Base-by-base conservation (phyloP, 2,888 invertebrate genomes). In the Physocephala rufipes region DNA sequence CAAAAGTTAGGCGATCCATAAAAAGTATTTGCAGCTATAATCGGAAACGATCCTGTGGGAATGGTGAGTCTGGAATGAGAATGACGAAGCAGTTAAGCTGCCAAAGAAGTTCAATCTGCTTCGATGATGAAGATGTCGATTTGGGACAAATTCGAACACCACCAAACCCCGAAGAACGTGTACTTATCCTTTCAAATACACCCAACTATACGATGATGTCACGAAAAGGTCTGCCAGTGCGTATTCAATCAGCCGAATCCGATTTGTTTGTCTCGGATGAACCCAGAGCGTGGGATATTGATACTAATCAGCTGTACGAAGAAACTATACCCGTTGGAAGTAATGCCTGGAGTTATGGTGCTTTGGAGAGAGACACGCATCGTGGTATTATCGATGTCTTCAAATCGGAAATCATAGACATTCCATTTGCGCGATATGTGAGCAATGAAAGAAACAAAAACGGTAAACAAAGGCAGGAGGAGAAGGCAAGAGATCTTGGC, bases 381-480 rank as follows among this genome's bases (percentile, higher is more conserved):
- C 89, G 90, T 78, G 95, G 96, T 84, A 92, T 96, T 79, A 90
- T 95, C 84, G 93, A 95, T 79, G 92, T 93, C 84, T 94, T 95
- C 88, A 93, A 93, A 83, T 92, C 92, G 43, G 95, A 95, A 86
- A 91, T 92, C 80, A 91, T 91, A 79, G 89, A 90, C 85, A 91
- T 94, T 86, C 93, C 94, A 81, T 93, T 94, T 87, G 92, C 92
- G 82, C 91, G 92, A 79, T 89, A 91, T 73, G 78, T 84, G 71
- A 79, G 80, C 72, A 78, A 78, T 26, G 58, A 28, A 15, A 3
- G 24, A 21, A 67, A 19, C 9, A 16, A 76, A 53, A 51, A 36
- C 65, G 19, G 13, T 53, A 65, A 51, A 7, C 76, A 75, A 65
- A 61, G 24, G 15, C 67, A 30, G 15, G 67, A 47, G 28, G 9